These are phyloP conservation scores for Perognathus longimembris DNA, from an alignment of 2,113 vertebrate genomes.

Conservation along the genomic window DNA sequence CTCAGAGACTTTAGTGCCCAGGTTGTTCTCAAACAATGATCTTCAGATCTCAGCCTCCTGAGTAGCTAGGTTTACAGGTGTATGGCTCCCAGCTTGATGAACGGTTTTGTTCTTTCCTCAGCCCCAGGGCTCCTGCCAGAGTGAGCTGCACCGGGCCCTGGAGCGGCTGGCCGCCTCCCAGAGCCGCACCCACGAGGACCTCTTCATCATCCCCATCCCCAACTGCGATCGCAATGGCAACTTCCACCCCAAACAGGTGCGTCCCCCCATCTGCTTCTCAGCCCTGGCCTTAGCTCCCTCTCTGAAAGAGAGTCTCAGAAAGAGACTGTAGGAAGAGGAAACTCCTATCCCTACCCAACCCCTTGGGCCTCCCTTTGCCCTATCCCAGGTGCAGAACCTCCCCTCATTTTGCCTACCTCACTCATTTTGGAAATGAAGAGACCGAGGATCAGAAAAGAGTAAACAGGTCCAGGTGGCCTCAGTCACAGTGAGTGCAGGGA, in stretches of 20 bases:
- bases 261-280: rapidly evolving
- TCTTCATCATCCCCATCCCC: slow-evolving; percentile 95
- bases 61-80: too few species aligned
- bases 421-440: not conserved
- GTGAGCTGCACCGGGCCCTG: slow-evolving; percentile 92
- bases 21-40: too few species aligned
- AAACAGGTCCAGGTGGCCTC: not conserved
- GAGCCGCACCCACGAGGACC: slow-evolving; percentile 93
- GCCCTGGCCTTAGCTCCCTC: not conserved
- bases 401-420: not conserved
- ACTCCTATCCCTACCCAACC: not conserved
- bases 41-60: too few species aligned
- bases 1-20: too few species aligned
- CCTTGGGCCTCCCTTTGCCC: not conserved
- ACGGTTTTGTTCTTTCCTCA: slow-evolving; percentile 1
- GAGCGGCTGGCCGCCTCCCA: slow-evolving; percentile 92
- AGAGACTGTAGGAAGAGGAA: not conserved
- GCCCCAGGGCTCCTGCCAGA: slow-evolving; percentile 93
- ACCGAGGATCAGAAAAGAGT: not conserved
- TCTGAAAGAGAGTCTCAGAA: not conserved
- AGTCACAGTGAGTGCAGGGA: not conserved
- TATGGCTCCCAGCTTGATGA: not conserved
- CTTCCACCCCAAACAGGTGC: slow-evolving; percentile 96
- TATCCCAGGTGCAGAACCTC: not conserved
- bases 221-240: slow-evolving; percentile 96